phyloP scores from a whole-genome alignment of 2,797 vertebrate species.

The Sparus aurata region DNA sequence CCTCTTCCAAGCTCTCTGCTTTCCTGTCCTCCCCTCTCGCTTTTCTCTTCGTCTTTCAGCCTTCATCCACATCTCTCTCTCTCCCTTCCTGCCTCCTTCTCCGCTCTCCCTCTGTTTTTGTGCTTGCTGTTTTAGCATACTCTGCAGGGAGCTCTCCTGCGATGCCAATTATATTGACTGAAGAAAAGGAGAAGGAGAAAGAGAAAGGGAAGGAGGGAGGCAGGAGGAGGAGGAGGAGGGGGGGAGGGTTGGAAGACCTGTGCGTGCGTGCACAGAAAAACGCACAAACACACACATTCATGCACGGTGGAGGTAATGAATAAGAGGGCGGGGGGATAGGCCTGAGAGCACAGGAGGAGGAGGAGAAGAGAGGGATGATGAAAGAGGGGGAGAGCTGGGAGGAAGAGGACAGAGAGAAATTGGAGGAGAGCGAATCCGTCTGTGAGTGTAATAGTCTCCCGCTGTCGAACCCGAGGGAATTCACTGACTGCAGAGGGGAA shows the following conservation, averaged over 20 bases:
- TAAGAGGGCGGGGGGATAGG: conserved; percentile 37
- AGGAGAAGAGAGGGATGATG: conserved; percentile 36
- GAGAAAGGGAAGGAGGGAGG: conserved; percentile 48
- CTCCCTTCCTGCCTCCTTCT: conserved; percentile 48
- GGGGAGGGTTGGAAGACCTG: conserved; percentile 57
- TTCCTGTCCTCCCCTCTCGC: conserved; percentile 47
- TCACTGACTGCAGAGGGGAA: conserved; percentile 82
- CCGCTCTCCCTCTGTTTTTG: conserved; percentile 73
- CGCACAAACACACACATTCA: conserved; percentile 67
- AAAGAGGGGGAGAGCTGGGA: conserved; percentile 63
- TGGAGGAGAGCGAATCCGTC: conserved; percentile 86
- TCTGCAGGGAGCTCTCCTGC: conserved; percentile 86
- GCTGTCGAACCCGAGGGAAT: conserved; percentile 84
- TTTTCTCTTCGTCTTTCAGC: conserved; percentile 42
- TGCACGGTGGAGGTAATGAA: conserved; percentile 55
- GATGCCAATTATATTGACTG: conserved; percentile 88
- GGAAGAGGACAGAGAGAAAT: conserved; percentile 86
- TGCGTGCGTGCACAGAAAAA: conserved; percentile 20
- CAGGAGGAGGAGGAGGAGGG: conserved; percentile 32
- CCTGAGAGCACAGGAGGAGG: conserved; percentile 32
- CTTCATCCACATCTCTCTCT: conserved; percentile 67
- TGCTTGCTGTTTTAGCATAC: conserved; percentile 84
- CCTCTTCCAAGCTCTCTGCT: conserved; percentile 43
- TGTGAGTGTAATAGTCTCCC: conserved; percentile 87
- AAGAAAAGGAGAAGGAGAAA: conserved; percentile 71